A percentile compares a stretch with the other conserved stretches of the same genome.
Evolutionary conservation across 64 coral and sea anemone species (phyloP).

Genomic region (Astreopora myriophthalma): DNA sequence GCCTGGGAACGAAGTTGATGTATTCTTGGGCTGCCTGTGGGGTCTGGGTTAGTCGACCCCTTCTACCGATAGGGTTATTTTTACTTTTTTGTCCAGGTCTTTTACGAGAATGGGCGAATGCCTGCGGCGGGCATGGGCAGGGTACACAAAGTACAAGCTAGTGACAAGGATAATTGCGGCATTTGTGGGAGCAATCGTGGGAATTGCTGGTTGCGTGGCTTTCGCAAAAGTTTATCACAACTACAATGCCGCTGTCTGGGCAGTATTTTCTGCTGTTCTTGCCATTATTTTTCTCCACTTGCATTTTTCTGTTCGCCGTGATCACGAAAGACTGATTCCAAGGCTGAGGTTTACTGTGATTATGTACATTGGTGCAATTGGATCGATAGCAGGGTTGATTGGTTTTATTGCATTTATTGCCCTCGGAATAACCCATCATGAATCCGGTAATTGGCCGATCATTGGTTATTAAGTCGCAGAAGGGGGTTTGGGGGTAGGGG

Average conservation of each 20-base stretch:
- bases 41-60: no score
- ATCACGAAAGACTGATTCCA: slow-evolving; percentile 21
- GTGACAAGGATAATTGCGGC: slow-evolving; percentile 18
- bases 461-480: background rate
- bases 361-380: background rate
- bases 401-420: background rate
- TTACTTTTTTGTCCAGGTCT: no score
- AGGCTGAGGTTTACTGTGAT: slow-evolving; percentile 2
- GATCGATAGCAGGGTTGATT: background rate
- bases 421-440: background rate
- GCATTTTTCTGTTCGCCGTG: background rate
- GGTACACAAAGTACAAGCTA: slow-evolving; percentile 1
- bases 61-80: no score
- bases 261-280: slow-evolving; percentile 7
- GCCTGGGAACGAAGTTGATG: no score
- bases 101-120: background rate
- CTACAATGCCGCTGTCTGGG: slow-evolving; percentile 18
- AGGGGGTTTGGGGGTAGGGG: no score
- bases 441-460: slow-evolving; percentile 31
- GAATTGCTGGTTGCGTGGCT: background rate
- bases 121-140: background rate
- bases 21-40: no score
- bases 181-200: background rate
- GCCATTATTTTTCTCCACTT: slow-evolving; percentile 20
- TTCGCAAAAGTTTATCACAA: slow-evolving; percentile 13